Evolutionary conservation across 2,113 vertebrate species (phyloP).

Genomic region (Xenopus tropicalis): DNA sequence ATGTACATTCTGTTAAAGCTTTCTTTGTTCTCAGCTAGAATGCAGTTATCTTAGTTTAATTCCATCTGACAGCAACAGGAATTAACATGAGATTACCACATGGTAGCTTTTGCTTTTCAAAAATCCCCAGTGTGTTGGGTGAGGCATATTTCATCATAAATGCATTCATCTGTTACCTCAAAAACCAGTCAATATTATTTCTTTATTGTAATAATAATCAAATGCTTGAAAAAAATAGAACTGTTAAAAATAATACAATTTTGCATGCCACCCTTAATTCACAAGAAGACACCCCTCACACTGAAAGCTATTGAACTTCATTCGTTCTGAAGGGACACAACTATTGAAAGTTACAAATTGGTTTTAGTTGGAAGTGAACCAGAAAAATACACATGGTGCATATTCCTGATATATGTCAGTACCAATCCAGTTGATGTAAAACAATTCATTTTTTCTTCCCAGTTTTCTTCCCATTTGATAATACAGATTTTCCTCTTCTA

Average conservation of each 20-base stretch:
- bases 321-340: slow-evolving; percentile 24
- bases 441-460: slow-evolving; percentile 26
- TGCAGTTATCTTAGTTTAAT: neutral
- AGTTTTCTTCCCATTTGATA: slow-evolving; percentile 26
- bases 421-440: slow-evolving; percentile 27
- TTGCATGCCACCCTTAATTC: slow-evolving; percentile 8
- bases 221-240: slow-evolving; percentile 5
- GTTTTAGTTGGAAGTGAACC: slow-evolving; percentile 36
- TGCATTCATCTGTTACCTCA: slow-evolving; percentile 19
- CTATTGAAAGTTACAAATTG: slow-evolving; percentile 36
- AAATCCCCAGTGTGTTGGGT: neutral
- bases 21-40: no score
- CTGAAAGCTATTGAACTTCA: slow-evolving; percentile 15
- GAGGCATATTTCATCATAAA: slow-evolving; percentile 8
- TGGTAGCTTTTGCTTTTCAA: neutral
- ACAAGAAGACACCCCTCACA: neutral
- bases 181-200: neutral
- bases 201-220: slow-evolving; percentile 11
- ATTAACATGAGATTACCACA: neutral
- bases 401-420: slow-evolving; percentile 34
- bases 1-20: no score
- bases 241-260: neutral
- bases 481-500: slow-evolving; percentile 23
- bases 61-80: neutral
- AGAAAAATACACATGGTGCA: slow-evolving; percentile 24